Conservation (phyloP, 2,113 vertebrate species). For the Chloropsis hardwickii region DNA sequence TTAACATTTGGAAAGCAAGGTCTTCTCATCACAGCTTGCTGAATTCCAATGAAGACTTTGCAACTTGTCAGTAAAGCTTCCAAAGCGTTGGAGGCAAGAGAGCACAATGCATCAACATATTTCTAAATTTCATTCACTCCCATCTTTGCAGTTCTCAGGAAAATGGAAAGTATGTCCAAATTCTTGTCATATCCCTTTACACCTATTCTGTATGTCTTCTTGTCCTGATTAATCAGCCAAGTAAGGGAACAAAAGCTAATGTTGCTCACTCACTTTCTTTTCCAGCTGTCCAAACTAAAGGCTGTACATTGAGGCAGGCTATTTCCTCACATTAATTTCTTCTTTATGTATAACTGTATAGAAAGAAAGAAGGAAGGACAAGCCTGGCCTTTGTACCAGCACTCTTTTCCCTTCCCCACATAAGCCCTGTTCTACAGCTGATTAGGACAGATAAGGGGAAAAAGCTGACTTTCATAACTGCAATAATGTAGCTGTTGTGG, state of each 20-base stretch:
- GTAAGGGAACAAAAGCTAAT: background rate
- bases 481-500: background rate
- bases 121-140: slow-evolving; percentile 13
- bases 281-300: background rate
- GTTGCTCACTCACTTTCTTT: background rate
- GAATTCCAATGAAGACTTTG: slow-evolving; percentile 34
- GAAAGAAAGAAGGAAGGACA: background rate
- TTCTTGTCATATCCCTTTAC: slow-evolving; percentile 15
- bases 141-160: background rate
- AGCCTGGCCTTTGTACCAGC: background rate
- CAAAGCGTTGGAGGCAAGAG: slow-evolving; percentile 2
- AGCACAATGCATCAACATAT: background rate
- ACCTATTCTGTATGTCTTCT: background rate
- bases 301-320: background rate
- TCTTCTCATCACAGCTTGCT: slow-evolving; percentile 23
- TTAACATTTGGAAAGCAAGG: slow-evolving; percentile 42
- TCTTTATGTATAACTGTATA: background rate
- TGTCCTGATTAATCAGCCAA: background rate
- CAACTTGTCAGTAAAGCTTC: slow-evolving; percentile 42
- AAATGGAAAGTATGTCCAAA: background rate
- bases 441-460: background rate
- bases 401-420: background rate
- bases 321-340: background rate
- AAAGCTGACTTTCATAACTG: background rate
- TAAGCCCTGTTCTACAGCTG: background rate